Base-by-base conservation (phyloP, 1,140 invertebrate genomes). In the Drosophila lacteicornis region DNA sequence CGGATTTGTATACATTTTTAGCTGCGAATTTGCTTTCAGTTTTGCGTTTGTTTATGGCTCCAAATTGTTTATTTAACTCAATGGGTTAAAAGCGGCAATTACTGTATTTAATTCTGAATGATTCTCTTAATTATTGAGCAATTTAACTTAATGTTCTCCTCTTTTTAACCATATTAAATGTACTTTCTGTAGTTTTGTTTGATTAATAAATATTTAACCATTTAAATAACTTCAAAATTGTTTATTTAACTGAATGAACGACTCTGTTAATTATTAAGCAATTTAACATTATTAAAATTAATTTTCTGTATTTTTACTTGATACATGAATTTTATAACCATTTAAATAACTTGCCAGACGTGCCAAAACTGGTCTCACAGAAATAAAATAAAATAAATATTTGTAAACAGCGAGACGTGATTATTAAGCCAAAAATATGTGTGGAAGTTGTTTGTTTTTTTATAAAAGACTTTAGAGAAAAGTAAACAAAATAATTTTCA, bases 371-470 rank as follows among this genome's bases (percentile, higher is more conserved):
- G 19, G 9, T 12, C 1, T 12, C 7, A 60, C 11, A 17, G 4
- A 5, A 43, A 59, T 13, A 33, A 65, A 19, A 4, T 45, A 5
- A 43, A 59, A n/a, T 33, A 65, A 19, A 4, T 36, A 5, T 25
- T 65, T 11, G 27, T 33, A 65, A 42, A 61, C 62, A 65, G 2
- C 56, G 11, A 43, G 42, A 61, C 56, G 62, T 65, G 62, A 43
- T 43, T 45, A 11, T 65, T 17, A 22, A 15, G 1, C 7, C 19
- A 15, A 22, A 22, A 15, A 7, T 3, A 22, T 11, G 7, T n/a
- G 2, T 36, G 9, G 33, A 11, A 36, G 33, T 36, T 36, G 9
- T 36, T 36, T 36, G 8, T 11, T 36, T 36, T 36, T 36, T 36
- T 11, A 36, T 36, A 36, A 36, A 9, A 36, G 9, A 36, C 30